Evolutionary conservation across 2,888 invertebrate genomes (phyloP).

Genomic region (Thecophora atra): DNA sequence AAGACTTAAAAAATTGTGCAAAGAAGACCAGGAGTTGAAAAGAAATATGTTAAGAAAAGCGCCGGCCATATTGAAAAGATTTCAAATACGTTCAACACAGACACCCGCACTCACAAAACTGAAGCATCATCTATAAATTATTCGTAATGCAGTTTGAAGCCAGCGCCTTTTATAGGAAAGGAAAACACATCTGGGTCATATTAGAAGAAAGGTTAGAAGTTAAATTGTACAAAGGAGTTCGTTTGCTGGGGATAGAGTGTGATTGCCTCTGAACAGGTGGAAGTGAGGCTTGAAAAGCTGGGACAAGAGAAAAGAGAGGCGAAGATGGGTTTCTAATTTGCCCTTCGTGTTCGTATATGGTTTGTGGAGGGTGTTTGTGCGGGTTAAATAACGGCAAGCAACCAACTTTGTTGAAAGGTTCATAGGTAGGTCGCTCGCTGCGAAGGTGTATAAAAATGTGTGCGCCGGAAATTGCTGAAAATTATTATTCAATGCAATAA

Average conservation of each 20-base stretch:
- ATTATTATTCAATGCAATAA: conserved; percentile 33
- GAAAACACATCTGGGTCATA: conserved; percentile 37
- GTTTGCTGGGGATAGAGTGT: background rate
- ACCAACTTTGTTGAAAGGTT: background rate
- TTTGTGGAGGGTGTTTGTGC: background rate
- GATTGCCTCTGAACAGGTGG: background rate
- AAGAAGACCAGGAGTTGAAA: background rate
- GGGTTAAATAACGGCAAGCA: conserved; percentile 8
- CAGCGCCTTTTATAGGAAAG: conserved; percentile 22
- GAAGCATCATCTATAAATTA: conserved; percentile 35
- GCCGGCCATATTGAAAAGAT: conserved; percentile 35
- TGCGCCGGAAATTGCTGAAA: conserved; percentile 31
- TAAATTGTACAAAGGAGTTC: conserved; percentile 7
- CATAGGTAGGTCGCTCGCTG: background rate
- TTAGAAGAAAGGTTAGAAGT: conserved; percentile 22
- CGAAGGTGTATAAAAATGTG: conserved; percentile 8
- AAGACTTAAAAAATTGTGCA: conserved; percentile 1
- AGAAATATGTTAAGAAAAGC: conserved; percentile 21
- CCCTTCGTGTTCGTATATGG: background rate
- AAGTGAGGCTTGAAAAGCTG: too few relatives aligned
- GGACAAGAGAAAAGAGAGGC: background rate
- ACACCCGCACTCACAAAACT: conserved; percentile 21
- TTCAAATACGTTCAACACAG: conserved; percentile 16
- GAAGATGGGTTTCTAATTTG: background rate
- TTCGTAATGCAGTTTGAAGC: conserved; percentile 34